These are phyloP conservation scores for Aleiodes alternator DNA, from an alignment of 2,888 invertebrate genomes.

Conservation along the genomic window DNA sequence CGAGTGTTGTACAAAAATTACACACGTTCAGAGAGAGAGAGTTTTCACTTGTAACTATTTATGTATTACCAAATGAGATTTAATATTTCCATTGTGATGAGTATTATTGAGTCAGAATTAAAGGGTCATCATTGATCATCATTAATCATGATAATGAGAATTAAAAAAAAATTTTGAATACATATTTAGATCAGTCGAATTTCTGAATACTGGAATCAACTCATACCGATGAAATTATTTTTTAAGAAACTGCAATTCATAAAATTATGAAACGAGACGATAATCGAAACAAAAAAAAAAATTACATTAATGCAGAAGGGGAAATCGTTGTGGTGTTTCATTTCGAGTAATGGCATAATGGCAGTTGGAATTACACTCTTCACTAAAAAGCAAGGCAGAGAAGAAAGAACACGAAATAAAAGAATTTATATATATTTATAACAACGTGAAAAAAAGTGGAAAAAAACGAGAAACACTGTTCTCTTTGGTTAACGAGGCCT, in stretches of 20 bases:
- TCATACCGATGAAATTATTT: too few relatives aligned
- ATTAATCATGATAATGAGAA: too few relatives aligned
- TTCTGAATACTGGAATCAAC: too few relatives aligned
- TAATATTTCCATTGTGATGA: too few relatives aligned
- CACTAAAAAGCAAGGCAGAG: conserved; percentile 10
- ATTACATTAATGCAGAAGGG: conserved; percentile 23
- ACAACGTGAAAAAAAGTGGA: conserved; percentile 28
- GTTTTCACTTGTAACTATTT: too few relatives aligned
- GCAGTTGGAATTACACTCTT: conserved; percentile 56
- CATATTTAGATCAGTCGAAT: too few relatives aligned
- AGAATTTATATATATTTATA: neutral
- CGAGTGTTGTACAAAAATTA: conserved; percentile 40
- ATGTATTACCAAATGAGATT: neutral
- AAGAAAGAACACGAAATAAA: neutral
- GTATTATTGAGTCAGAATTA: neutral
- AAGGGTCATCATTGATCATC: too few relatives aligned
- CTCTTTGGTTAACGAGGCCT: conserved; percentile 60
- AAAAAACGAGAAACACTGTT: conserved; percentile 38
- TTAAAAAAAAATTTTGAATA: too few relatives aligned
- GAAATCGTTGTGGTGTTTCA: conserved; percentile 28
- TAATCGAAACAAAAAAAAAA: conserved; percentile 25
- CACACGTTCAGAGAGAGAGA: too few relatives aligned
- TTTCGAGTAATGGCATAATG: conserved; percentile 50
- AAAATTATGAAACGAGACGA: too few relatives aligned
- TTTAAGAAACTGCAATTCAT: too few relatives aligned